Base-by-base conservation (phyloP, 1,140 invertebrate genomes). In the Calephelis virginiensis region DNA sequence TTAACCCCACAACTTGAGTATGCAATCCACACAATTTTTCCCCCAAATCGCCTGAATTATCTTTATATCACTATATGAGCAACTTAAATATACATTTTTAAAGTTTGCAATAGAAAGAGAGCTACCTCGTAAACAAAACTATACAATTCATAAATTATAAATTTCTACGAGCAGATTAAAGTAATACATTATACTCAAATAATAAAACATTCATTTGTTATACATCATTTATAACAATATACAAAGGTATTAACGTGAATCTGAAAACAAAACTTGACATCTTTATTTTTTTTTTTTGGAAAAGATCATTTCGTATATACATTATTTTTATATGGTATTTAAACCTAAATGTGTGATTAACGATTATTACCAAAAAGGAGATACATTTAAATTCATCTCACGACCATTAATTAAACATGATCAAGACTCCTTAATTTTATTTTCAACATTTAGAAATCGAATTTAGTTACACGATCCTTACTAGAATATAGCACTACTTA, bases 231-330 rank as follows among this genome's bases (percentile, higher is more conserved):
- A 80, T 78, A 85, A 90, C 76, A 83, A 83, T 83, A 81, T 84
- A 85, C 77, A 74, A 86, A 79, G 72, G 80, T 82, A 78, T 75
- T 76, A 85, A 77, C 68, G 75, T 78, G 69, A 75, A 79, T 78
- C 78, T 71, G 77, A 82, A 71, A 80, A 83, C 74, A 80, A 73
- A 79, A 75, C 76, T 72, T 74, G 70, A 72, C 74, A 75, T 75
- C 71, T 68, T 72, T 28, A 28, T 74, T 64, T 67, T 73, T 70
- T 62, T 73, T 76, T 68, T 70, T 79, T 77, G 61, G 43, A 63
- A 63, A 63, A 62, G 17, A 76, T 79, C 76, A 74, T 74, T 84
- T 85, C 82, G 78, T 89, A 89, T 89, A 87, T 89, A 89, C 85
- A 89, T 83, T 85, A 82, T 81, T 43, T 43, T 43, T 82, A 74